phyloP scores from a whole-genome alignment of 2,797 vertebrate genomes.

The Antennarius maculatus region DNA sequence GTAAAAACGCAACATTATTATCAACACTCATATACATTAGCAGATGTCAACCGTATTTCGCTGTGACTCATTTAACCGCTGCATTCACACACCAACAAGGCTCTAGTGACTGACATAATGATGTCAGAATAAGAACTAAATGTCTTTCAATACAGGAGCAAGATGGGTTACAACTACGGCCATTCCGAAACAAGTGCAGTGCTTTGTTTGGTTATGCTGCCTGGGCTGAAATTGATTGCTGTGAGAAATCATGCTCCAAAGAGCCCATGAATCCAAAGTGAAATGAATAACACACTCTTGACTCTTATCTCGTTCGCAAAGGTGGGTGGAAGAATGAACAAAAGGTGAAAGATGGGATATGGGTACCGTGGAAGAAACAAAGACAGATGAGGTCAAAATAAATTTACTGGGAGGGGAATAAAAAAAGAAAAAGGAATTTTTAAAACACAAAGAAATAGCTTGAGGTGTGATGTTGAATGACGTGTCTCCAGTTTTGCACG shows the following conservation, averaged over 20 bases:
- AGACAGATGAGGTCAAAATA: slow-evolving; percentile 67
- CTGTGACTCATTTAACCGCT: slow-evolving; percentile 75
- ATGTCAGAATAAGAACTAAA: slow-evolving; percentile 82
- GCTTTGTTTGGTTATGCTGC: slow-evolving; percentile 83
- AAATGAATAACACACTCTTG: slow-evolving; percentile 78
- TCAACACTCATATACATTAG: slow-evolving; percentile 51
- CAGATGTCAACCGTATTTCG: slow-evolving; percentile 67
- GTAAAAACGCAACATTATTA: slow-evolving; percentile 42
- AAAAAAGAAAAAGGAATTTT: slow-evolving; percentile 32
- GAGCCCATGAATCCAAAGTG: slow-evolving; percentile 75
- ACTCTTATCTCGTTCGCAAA: slow-evolving; percentile 37
- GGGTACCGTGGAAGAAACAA: slow-evolving; percentile 53
- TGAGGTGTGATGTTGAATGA: slow-evolving; percentile 40
- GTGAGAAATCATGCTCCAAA: slow-evolving; percentile 78
- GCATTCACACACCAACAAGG: slow-evolving; percentile 79
- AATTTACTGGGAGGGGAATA: slow-evolving; percentile 42
- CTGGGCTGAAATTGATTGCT: slow-evolving; percentile 83
- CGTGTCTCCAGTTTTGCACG: slow-evolving; percentile 48
- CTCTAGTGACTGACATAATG: slow-evolving; percentile 81
- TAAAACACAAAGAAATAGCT: slow-evolving; percentile 34
- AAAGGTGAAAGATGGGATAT: slow-evolving; percentile 58
- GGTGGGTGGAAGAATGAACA: slow-evolving; percentile 54
- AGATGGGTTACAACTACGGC: slow-evolving; percentile 70
- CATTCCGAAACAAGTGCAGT: slow-evolving; percentile 70
- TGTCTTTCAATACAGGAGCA: slow-evolving; percentile 77